phyloP scores from a whole-genome alignment of 2,113 vertebrate genomes.

The Aythya baeri region DNA sequence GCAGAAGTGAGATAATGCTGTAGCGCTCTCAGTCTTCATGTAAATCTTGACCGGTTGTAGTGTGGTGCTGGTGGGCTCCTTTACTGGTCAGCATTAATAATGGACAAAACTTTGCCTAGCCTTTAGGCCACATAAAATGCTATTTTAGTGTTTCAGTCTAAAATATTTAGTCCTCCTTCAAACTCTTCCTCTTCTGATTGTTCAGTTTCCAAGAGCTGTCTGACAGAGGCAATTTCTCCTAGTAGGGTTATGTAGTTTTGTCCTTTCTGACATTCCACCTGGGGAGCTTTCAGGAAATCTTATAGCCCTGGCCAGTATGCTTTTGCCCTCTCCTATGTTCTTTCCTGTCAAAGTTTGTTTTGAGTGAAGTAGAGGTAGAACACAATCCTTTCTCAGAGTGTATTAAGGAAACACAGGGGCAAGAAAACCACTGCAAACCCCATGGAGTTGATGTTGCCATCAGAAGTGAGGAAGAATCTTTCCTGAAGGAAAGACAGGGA shows the following conservation, averaged over 20 bases:
- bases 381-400: not conserved
- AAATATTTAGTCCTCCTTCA: not conserved
- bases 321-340: not conserved
- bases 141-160: not conserved
- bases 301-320: fast-evolving
- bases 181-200: not conserved
- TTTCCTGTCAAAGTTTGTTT: not conserved
- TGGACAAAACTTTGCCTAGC: not conserved
- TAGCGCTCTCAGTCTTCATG: not conserved
- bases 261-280: not conserved
- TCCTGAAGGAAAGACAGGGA: not conserved
- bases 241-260: not conserved
- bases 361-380: not conserved
- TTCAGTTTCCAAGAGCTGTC: not conserved
- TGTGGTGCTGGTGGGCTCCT: not conserved
- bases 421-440: not conserved
- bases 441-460: not conserved
- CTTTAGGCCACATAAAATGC: not conserved
- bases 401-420: not conserved
- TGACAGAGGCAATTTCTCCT: not conserved
- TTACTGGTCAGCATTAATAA: not conserved
- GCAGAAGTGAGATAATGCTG: not conserved
- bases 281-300: not conserved
- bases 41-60: not conserved
- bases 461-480: not conserved